Evolutionary conservation across 2,888 invertebrate species (phyloP), one percentile per base, ranked within the genome.

Genomic region (Allygus modestus): DNA sequence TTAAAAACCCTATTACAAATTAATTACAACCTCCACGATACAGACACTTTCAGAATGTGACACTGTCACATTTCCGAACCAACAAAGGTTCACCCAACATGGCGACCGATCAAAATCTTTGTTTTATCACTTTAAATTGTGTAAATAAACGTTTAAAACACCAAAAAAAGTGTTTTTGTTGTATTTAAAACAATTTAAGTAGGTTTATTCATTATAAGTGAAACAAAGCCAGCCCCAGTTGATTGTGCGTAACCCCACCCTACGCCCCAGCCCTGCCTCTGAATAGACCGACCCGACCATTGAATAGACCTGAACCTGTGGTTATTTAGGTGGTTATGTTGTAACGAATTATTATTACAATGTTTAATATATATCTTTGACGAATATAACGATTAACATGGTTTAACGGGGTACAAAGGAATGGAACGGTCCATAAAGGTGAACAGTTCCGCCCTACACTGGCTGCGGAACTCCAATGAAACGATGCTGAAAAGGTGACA

Each of bases 161-260:
- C 9, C 4, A 37, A 9, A 7, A 7, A 7, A 37, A 7, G 5
- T 37, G 9, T 37, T 46, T 12, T 46, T 12, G 12, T 2, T 2
- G 17, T 46, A 11, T 46, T 1, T 15, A 46, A 46, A 46, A 4
- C 17, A 12, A 9, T 46, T 17, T 7, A 17, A 15, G 17, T 46
- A 11, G 17, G 46, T 46, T 7, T 46, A 54, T 4, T 54, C 54
- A 23, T 15, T 54, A 2, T n/a, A 2, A 9, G 1, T 31, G 28
- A 31, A 65, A 65, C 65, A 65, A 65, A 65, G 65, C 65, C 20
- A 23, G 20, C 54, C 54, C 23, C 5, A 23, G 7, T 46, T 23
- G 17, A 65, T 4, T 12, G 31, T 28, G 65, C 26, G 65, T 65
- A 65, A 65, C 65, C 65, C 65, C 65, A 28, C 65, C 65, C 65